Base-by-base conservation (phyloP, 2,888 invertebrate species). In the Pemphredon lugubris region DNA sequence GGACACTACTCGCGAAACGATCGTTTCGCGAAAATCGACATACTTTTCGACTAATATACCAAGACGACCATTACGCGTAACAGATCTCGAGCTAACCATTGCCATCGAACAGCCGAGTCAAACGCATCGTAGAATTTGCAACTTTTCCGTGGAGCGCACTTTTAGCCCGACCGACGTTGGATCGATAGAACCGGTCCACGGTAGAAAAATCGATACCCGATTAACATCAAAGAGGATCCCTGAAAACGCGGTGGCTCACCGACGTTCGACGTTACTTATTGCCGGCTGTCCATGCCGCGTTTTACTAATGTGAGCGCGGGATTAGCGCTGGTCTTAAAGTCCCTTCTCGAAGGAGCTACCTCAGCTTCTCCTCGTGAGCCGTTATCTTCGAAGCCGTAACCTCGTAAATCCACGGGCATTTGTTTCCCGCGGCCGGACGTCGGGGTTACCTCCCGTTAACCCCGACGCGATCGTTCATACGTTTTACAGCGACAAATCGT, bases 271-370 rank as follows among this genome's bases (percentile, higher is more conserved):
- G 68, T 78, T 81, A 81, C 82, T 81, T 77, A 79, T 81, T 80
- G 75, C 81, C 70, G 73, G 66, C 71, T 74, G 83, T 81, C 76
- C 76, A 69, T 83, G 73, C 77, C 74, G 84, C 77, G 82, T 55
- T 77, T 83, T 82, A 85, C 85, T 86, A 86, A 86, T 85, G 75
- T 55, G 83, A 82, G 78, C 75, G 75, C 70, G 65, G 85, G 85
- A 86, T 86, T 86, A 85, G 83, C 83, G 83, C 76, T 65, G 75
- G 60, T 45, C 48, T 61, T 69, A 71, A 70, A 74, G 59, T 65
- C 23, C 45, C 44, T 60, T 30, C 20, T 51, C 39, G 34, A 39
- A 21, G 37, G 37, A 30, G 39, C 57, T 47, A 32, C 26, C 47
- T 45, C 59, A 18, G 18, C 45, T 11, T 26, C 26, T 34, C 21